Percentiles rank a stretch among this genome's conserved stretches.
phyloP scores from a whole-genome alignment of 2,113 vertebrate species.

The Nesoenas mayeri region DNA sequence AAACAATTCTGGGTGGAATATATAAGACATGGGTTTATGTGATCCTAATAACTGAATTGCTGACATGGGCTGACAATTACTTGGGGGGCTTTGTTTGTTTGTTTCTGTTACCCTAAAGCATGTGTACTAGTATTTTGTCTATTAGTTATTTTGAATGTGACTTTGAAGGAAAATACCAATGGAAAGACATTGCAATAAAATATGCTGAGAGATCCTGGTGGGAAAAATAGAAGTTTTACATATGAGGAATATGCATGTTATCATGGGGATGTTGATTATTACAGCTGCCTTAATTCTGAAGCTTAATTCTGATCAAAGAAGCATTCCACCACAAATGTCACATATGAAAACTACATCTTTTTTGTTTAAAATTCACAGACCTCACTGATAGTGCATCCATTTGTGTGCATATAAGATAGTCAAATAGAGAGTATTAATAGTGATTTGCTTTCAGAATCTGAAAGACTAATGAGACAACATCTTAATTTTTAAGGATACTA shows the following conservation, averaged over 20 bases:
- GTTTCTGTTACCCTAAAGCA: constrained; percentile 4
- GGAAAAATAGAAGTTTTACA: background rate
- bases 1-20: constrained; percentile 76
- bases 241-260: background rate
- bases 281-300: background rate
- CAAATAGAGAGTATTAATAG: background rate
- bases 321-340: constrained; percentile 20
- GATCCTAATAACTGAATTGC: constrained; percentile 72
- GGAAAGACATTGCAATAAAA: background rate
- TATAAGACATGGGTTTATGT: constrained; percentile 60
- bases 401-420: background rate
- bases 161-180: constrained; percentile 26
- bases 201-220: background rate
- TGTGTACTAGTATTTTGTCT: background rate
- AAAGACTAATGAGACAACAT: background rate
- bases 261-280: background rate
- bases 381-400: background rate
- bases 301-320: background rate
- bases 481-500: constrained; percentile 9
- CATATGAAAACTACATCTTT: background rate
- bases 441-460: background rate
- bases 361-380: background rate
- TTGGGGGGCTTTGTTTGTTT: constrained; percentile 28
- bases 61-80: constrained; percentile 66
- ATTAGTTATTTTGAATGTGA: background rate